Conservation (phyloP, 2,888 invertebrate genomes). For the Cyclophora albipunctata region DNA sequence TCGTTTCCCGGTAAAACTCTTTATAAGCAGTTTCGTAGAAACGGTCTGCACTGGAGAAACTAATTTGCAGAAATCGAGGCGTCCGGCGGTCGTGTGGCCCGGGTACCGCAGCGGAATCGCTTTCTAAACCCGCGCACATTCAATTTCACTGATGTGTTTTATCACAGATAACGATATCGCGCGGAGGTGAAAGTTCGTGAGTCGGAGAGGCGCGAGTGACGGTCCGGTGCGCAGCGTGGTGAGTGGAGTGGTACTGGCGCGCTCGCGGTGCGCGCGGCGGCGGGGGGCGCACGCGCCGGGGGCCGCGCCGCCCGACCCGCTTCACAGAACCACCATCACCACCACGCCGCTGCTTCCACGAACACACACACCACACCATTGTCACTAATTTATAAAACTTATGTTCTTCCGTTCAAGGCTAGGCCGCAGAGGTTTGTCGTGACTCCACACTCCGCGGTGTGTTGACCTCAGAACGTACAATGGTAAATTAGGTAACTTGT, state of each 20-base stretch:
- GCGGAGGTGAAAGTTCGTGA: constrained; percentile 67
- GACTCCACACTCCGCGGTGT: constrained; percentile 25
- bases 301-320: constrained; percentile 25
- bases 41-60: constrained; percentile 65
- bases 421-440: constrained; percentile 16
- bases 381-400: constrained; percentile 72
- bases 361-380: constrained; percentile 67
- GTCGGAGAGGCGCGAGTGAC: constrained; percentile 38
- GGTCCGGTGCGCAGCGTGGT: constrained; percentile 44
- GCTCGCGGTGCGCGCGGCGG: constrained; percentile 31
- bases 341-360: constrained; percentile 48
- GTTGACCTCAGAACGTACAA: constrained; percentile 42
- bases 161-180: constrained; percentile 67
- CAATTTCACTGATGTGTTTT: constrained; percentile 66
- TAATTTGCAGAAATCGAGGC: constrained; percentile 67
- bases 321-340: constrained; percentile 69
- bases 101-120: constrained; percentile 53
- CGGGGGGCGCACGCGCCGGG: constrained; percentile 4
- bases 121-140: constrained; percentile 66
- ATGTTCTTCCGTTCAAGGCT: constrained; percentile 57
- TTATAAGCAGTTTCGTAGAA: constrained; percentile 71
- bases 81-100: constrained; percentile 47
- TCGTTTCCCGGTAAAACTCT: constrained; percentile 70
- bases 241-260: constrained; percentile 53
- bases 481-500: constrained; percentile 35